Base-by-base conservation (phyloP, 2,888 invertebrate species). In the Eretmocerus hayati region DNA sequence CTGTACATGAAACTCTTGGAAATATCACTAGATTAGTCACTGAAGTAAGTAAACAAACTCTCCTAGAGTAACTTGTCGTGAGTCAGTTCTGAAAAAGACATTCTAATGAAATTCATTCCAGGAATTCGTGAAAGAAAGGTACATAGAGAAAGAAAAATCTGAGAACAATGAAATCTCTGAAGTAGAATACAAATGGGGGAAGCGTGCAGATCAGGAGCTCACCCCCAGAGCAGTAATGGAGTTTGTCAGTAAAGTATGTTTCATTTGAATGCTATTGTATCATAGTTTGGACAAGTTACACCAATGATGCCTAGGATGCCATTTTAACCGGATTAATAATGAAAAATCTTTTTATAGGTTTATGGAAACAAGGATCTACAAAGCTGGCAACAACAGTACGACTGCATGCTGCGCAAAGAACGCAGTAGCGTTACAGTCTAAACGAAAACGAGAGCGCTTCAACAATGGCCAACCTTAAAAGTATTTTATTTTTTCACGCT, bases 141-240 rank as follows among this genome's bases (percentile, higher is more conserved):
- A 70, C 46, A 50, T 71, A 11, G 53, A 57, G 1, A 53, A 51
- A 33, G 38, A 30, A 4, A 48, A 47, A 23, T 20, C 68, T n/a
- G 72, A 74, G 68, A 75, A 77, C 11, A 59, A 72, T 11, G 64
- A 71, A 3, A 67, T 65, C 47, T 56, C 70, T 4, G 67, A 66
- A 48, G 55, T 65, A 33, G 69, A 75, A 1, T 79, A 75, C 52
- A 66, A 69, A 43, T 80, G 80, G 80, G 80, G 80, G 13, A 66
- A 69, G 30, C 64, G 80, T 33, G 77, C 80, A 0, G 59, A 62
- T 1, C 64, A 74, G 33, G 80, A 80, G 56, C 57, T 78, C 11
- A 71, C 76, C 0, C 75, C 74, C 55, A 63, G 73, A 31, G 66
- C 70, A 18, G 57, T 78, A 2, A 63, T 80, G 11, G 68, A 77